Conservation (phyloP, 2,888 invertebrate genomes). For the Polymixis flavicincta region DNA sequence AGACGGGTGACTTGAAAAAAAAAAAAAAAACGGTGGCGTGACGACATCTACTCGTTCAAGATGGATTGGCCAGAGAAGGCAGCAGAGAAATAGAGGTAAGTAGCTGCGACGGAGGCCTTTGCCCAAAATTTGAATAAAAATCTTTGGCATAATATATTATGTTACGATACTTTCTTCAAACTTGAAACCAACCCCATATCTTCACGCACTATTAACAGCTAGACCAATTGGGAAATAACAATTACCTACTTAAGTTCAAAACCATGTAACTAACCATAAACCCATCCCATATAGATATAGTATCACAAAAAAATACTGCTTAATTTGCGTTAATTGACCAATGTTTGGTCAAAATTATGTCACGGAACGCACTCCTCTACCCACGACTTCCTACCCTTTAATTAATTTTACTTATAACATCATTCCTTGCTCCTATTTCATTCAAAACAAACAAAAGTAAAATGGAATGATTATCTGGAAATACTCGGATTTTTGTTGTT, state of each 20-base stretch:
- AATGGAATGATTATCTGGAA: conserved; percentile 1
- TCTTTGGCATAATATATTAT: not conserved
- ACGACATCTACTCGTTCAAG: not conserved
- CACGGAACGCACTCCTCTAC: conserved; percentile 2
- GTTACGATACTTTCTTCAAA: not conserved
- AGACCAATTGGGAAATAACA: not conserved
- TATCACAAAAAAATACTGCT: conserved; percentile 31
- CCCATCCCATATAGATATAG: conserved; percentile 4
- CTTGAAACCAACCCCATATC: not conserved
- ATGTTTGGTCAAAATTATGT: conserved; percentile 36
- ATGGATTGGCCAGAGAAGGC: not conserved
- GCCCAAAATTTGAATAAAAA: not conserved
- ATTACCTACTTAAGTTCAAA: conserved; percentile 4
- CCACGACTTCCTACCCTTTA: conserved; percentile 10
- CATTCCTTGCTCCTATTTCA: not conserved
- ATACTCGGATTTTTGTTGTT: conserved; percentile 4
- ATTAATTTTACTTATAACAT: conserved; percentile 19
- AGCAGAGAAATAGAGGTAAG: too few species aligned
- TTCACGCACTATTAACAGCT: not conserved
- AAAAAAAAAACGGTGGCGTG: not conserved
- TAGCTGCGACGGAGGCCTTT: not conserved
- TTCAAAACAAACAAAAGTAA: conserved; percentile 12
- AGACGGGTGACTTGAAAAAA: too few species aligned
- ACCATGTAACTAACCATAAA: conserved; percentile 18
- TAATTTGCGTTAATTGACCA: conserved; percentile 47